Conservation (phyloP, 2,888 invertebrate species). For the Spialia ferax region DNA sequence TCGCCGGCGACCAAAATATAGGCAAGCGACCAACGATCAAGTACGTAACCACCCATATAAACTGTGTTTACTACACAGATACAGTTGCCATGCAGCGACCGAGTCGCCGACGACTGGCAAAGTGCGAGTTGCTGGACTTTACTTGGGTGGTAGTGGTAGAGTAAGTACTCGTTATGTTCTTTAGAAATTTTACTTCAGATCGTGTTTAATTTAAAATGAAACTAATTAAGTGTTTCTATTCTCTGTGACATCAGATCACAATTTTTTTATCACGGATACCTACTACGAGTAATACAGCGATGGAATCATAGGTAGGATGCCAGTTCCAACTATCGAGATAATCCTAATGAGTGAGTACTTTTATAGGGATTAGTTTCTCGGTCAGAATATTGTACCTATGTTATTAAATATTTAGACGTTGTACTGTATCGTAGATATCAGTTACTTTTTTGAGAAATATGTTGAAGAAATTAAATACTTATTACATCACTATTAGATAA, state of each 20-base stretch:
- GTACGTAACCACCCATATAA: too few species aligned
- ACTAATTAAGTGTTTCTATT: not conserved
- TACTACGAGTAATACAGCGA: conserved; percentile 7
- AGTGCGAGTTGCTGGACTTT: too few species aligned
- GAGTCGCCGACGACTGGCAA: too few species aligned
- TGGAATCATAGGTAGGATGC: conserved; percentile 1
- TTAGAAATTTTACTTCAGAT: too few species aligned
- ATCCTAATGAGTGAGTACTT: conserved; percentile 8
- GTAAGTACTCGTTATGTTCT: too few species aligned
- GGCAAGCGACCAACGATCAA: too few species aligned
- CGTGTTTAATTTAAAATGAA: conserved; percentile 5
- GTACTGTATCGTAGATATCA: not conserved
- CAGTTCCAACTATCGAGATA: conserved; percentile 6
- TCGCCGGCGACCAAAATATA: too few species aligned
- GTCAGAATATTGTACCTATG: not conserved
- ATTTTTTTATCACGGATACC: not conserved
- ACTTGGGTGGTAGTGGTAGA: too few species aligned
- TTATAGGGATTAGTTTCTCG: not conserved
- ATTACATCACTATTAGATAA: too few species aligned
- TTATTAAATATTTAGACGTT: not conserved
- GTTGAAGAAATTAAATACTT: too few species aligned
- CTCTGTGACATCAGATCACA: not conserved
- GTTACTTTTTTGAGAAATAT: not conserved
- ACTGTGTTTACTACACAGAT: too few species aligned
- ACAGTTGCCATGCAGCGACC: too few species aligned